These are phyloP conservation scores for Salvelinus fontinalis DNA, from an alignment of 2,113 vertebrate genomes.

Conservation along the genomic window DNA sequence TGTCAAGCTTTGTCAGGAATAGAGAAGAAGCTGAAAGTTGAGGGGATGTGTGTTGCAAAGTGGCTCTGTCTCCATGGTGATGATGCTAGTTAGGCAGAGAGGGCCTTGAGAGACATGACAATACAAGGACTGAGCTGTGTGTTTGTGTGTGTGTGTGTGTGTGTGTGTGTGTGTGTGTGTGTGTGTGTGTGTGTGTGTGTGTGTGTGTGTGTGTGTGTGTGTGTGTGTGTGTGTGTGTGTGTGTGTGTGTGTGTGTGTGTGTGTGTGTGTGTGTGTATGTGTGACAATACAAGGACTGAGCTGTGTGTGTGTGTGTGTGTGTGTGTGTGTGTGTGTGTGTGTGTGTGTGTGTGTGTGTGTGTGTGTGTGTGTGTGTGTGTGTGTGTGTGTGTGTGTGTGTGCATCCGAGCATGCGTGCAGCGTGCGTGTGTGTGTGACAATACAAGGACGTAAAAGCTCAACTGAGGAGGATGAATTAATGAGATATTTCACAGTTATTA, in stretches of 20 bases:
- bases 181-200: slow-evolving; percentile 12
- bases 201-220: not conserved
- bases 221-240: no score
- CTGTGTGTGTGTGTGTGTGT: not conserved
- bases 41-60: slow-evolving; percentile 86
- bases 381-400: slow-evolving; percentile 40
- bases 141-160: not conserved
- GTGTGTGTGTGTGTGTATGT: not conserved
- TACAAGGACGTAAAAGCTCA: not conserved
- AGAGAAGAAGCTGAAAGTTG: slow-evolving; percentile 69
- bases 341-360: slow-evolving; percentile 37
- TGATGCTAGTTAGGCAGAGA: slow-evolving; percentile 92
- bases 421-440: not conserved
- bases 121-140: slow-evolving; percentile 92
- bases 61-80: slow-evolving; percentile 95
- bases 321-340: not conserved
- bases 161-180: not conserved
- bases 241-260: no score
- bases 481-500: no score
- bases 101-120: slow-evolving; percentile 95
- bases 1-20: slow-evolving; percentile 93
- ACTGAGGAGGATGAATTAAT: no score
- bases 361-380: not conserved
- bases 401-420: not conserved
- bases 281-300: not conserved